A percentile compares a stretch with the other conserved stretches of the same genome.
Evolutionary conservation across 37 sponge, comb jelly and placozoan genomes (phyloP).

Genomic region (Geodia barretti): DNA sequence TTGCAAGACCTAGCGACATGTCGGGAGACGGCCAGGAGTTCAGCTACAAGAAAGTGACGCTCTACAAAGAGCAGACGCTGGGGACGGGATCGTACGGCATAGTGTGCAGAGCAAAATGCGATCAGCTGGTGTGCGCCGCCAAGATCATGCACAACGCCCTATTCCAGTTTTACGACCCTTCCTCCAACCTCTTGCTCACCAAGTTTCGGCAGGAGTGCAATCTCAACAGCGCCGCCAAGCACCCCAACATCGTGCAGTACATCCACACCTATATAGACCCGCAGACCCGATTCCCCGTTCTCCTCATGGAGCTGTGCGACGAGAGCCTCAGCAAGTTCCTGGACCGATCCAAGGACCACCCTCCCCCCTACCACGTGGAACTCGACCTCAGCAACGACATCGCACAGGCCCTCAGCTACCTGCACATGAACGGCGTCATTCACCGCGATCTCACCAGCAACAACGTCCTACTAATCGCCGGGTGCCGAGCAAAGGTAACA

Average conservation of each 20-base stretch:
- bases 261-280: neutral
- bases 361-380: slow-evolving; percentile 3
- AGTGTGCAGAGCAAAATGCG: neutral
- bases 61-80: neutral
- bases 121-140: neutral
- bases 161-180: neutral
- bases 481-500: slow-evolving; percentile 16
- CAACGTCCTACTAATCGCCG: slow-evolving; percentile 14
- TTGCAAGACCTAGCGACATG: too few species aligned
- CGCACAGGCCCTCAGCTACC: slow-evolving; percentile 14
- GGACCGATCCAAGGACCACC: neutral
- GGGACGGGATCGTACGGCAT: neutral
- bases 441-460: slow-evolving; percentile 33
- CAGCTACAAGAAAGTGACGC: neutral
- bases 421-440: slow-evolving; percentile 18
- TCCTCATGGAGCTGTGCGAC: slow-evolving; percentile 36
- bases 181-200: neutral
- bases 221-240: neutral
- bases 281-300: neutral
- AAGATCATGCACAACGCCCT: neutral
- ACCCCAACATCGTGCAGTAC: slow-evolving; percentile 16
- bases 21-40: too few species aligned
- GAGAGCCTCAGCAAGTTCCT: slow-evolving; percentile 19
- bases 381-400: slow-evolving; percentile 22
- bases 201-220: neutral